Conservation (phyloP, 2,113 vertebrate genomes). For the Pelusios castaneus region DNA sequence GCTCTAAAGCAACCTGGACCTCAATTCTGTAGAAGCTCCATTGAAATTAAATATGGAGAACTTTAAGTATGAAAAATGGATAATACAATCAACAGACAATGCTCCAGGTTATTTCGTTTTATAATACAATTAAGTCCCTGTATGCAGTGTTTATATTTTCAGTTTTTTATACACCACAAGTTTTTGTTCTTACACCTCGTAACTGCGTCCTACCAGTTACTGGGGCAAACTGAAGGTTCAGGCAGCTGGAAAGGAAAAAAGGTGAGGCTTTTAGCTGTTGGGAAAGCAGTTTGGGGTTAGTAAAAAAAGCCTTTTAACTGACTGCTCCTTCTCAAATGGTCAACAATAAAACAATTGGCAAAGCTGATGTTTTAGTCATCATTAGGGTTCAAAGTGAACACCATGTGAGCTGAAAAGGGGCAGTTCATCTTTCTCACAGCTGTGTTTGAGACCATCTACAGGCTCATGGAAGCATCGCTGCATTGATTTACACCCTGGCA, state of each 20-base stretch:
- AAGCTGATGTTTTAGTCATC: background rate
- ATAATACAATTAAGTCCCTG: background rate
- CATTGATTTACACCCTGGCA: background rate
- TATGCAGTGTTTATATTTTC: background rate
- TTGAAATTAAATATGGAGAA: fast-evolving
- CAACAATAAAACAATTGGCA: background rate
- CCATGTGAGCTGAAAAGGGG: background rate
- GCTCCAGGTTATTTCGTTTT: background rate
- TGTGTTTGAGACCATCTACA: background rate
- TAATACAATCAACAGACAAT: background rate
- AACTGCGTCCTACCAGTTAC: background rate
- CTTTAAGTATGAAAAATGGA: background rate
- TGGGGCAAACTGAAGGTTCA: background rate
- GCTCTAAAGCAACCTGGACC: background rate
- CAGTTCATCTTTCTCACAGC: background rate
- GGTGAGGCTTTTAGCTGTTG: background rate
- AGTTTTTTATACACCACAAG: background rate
- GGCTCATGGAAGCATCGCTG: background rate
- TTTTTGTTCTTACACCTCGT: background rate
- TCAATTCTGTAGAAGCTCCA: background rate
- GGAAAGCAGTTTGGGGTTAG: background rate
- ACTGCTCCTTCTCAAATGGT: background rate
- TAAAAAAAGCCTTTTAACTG: background rate
- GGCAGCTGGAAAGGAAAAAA: background rate
- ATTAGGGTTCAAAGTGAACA: background rate